phyloP scores from a whole-genome alignment of 2,888 invertebrate species.

The Scelioninae gen. 2 region DNA sequence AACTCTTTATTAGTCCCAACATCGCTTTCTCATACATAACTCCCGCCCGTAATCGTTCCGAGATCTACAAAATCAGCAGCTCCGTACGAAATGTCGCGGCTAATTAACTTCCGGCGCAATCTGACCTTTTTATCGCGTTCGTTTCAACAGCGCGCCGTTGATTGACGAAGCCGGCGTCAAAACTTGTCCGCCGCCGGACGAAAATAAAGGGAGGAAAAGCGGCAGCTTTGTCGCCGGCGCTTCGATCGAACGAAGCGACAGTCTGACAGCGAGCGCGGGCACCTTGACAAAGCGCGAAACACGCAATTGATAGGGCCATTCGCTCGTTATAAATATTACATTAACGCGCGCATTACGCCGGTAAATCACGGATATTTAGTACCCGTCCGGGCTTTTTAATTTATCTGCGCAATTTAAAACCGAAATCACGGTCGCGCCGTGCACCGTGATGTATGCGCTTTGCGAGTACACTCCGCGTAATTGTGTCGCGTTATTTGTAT shows the following conservation, averaged over 20 bases:
- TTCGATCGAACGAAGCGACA: too few relatives aligned
- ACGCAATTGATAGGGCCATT: not conserved
- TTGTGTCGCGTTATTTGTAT: constrained; percentile 21
- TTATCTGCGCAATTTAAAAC: constrained; percentile 22
- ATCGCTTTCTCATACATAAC: not conserved
- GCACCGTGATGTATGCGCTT: constrained; percentile 14
- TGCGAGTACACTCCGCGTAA: constrained; percentile 11
- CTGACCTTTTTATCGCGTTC: too few relatives aligned
- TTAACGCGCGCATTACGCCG: constrained; percentile 6
- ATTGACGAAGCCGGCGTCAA: too few relatives aligned
- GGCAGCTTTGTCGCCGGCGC: too few relatives aligned
- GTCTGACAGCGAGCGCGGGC: not conserved
- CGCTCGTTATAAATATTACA: constrained; percentile 2
- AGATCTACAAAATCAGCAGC: not conserved
- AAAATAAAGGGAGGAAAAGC: too few relatives aligned
- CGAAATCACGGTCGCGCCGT: not conserved
- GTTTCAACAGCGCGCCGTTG: too few relatives aligned
- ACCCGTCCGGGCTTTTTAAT: constrained; percentile 11
- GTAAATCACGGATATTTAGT: constrained; percentile 18
- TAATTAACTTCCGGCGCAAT: not conserved
- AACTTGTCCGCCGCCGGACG: too few relatives aligned
- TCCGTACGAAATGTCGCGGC: not conserved
- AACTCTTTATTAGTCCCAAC: not conserved
- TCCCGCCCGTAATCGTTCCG: not conserved
- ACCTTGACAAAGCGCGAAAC: too few relatives aligned